These are phyloP conservation scores for Drosophila seclusa DNA, from an alignment of 2,888 invertebrate species.

Conservation along the genomic window DNA sequence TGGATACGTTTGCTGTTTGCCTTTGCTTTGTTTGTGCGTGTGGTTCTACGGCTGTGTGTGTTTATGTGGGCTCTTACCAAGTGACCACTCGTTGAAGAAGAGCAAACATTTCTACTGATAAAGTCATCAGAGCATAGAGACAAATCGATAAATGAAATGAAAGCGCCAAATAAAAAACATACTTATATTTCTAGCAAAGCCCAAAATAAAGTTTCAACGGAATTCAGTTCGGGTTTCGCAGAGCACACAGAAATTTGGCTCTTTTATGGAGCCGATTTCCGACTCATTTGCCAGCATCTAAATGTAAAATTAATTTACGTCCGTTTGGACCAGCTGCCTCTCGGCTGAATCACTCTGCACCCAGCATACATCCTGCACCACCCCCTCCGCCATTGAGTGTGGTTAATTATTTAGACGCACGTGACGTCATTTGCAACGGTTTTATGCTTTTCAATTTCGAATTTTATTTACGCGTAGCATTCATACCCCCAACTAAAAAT, in stretches of 20 bases:
- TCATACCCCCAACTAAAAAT: constrained; percentile 25
- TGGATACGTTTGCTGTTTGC: constrained; percentile 8
- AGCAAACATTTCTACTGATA: constrained; percentile 57
- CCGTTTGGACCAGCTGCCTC: constrained; percentile 41
- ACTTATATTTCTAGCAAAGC: constrained; percentile 20
- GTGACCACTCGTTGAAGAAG: constrained; percentile 43
- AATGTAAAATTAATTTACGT: constrained; percentile 59
- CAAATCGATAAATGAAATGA: constrained; percentile 71
- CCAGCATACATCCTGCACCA: neutral
- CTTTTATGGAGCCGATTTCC: constrained; percentile 52
- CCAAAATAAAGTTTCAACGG: constrained; percentile 9
- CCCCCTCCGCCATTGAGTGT: constrained; percentile 5
- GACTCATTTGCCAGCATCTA: constrained; percentile 54
- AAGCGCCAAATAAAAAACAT: constrained; percentile 32
- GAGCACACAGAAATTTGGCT: constrained; percentile 5
- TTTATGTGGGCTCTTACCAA: constrained; percentile 44
- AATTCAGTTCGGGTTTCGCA: neutral
- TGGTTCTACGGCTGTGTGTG: constrained; percentile 9
- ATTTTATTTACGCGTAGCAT: constrained; percentile 36
- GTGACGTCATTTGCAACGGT: constrained; percentile 54
- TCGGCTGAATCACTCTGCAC: neutral
- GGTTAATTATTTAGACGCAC: constrained; percentile 66
- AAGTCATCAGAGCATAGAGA: constrained; percentile 61
- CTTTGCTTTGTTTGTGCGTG: constrained; percentile 7
- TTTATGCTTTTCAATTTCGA: constrained; percentile 50